A percentile compares a stretch with the other conserved stretches of the same genome.
Conservation (phyloP, 2,888 invertebrate species). For the Junonia oenone region DNA sequence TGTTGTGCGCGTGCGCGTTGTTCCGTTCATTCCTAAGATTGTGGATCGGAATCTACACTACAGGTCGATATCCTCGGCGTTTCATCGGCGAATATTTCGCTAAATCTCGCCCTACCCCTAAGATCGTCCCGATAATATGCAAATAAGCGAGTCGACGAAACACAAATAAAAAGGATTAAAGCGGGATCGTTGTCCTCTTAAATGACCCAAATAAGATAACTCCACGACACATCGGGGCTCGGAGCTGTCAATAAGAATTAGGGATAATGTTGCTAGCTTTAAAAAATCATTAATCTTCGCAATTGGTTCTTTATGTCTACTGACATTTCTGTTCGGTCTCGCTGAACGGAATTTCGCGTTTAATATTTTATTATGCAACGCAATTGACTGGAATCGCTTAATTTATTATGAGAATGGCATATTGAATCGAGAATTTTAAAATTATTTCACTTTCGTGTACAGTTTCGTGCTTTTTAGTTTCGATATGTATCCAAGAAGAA, state of each 20-base stretch:
- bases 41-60: conserved; percentile 41
- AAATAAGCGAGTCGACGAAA: conserved; percentile 63
- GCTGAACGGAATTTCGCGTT: background rate
- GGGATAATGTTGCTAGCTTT: conserved; percentile 53
- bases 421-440: too few species aligned
- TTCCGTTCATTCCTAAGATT: conserved; percentile 34
- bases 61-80: conserved; percentile 54
- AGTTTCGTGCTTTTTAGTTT: too few species aligned
- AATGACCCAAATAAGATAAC: conserved; percentile 75
- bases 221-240: conserved; percentile 50
- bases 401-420: too few species aligned
- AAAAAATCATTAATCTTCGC: conserved; percentile 36
- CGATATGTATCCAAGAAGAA: too few species aligned
- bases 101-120: conserved; percentile 63
- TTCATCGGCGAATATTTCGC: conserved; percentile 69
- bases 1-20: conserved; percentile 20
- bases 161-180: conserved; percentile 65
- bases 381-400: too few species aligned
- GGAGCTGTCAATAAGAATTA: conserved; percentile 70
- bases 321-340: background rate
- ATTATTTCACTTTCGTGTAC: too few species aligned
- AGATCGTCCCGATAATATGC: conserved; percentile 72
- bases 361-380: background rate
- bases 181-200: conserved; percentile 60
- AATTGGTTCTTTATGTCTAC: conserved; percentile 11